These are phyloP conservation scores for Mormyrus proboscirostris DNA, from an alignment of 2,797 vertebrate species.

Conservation along the genomic window DNA sequence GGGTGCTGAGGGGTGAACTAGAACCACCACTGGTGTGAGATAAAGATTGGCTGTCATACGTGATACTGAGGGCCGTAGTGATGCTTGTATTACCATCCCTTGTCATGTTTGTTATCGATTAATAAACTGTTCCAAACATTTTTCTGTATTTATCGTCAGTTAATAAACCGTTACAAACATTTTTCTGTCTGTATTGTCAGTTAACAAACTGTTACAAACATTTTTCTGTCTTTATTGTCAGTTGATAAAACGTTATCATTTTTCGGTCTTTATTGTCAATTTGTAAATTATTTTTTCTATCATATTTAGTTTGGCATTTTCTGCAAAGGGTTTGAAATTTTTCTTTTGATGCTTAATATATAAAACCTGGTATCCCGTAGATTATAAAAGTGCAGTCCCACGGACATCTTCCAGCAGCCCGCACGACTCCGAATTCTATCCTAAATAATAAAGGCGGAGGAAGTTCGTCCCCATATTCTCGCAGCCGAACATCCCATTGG, in stretches of 20 bases:
- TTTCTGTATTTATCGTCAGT: too few species aligned
- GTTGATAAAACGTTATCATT: not conserved
- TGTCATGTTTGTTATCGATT: not conserved
- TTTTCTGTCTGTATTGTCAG: too few species aligned
- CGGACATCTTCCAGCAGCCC: not conserved
- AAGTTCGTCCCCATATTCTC: slow-evolving; percentile 49
- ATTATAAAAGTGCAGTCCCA: not conserved
- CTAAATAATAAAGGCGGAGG: slow-evolving; percentile 22
- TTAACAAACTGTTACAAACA: too few species aligned
- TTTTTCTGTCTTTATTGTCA: too few species aligned
- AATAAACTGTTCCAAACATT: not conserved
- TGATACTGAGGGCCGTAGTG: not conserved
- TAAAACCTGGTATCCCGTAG: not conserved
- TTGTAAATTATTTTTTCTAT: not conserved
- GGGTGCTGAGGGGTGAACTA: not conserved
- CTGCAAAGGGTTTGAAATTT: too few species aligned
- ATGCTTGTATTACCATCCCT: not conserved
- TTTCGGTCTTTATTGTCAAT: not conserved
- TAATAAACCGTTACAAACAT: too few species aligned
- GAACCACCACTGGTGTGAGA: not conserved
- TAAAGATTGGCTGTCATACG: not conserved
- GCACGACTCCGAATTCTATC: not conserved
- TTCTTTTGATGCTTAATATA: not conserved
- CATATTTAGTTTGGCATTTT: too few species aligned
- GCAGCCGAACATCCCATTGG: slow-evolving; percentile 37